phyloP scores from a whole-genome alignment of 2,797 vertebrate species.

The Dryobates pubescens region DNA sequence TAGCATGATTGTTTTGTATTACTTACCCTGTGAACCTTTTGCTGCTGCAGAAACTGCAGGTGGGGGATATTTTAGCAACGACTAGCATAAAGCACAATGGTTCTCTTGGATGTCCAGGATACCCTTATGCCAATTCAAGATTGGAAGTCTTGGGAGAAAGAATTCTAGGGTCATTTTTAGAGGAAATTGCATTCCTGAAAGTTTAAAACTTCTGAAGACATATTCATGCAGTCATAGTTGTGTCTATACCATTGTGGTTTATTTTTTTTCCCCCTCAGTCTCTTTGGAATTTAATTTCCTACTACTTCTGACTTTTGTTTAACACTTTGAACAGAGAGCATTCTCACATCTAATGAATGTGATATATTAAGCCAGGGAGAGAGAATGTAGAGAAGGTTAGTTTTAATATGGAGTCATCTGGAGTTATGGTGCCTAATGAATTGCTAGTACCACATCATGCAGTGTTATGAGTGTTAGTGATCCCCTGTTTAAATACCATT shows the following conservation, averaged over 20 bases:
- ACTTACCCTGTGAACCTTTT: not conserved
- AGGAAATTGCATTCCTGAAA: not conserved
- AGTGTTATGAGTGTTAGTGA: not conserved
- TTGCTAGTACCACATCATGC: not conserved
- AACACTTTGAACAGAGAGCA: not conserved
- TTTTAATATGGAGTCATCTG: not conserved
- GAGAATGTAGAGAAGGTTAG: not conserved
- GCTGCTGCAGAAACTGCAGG: not conserved
- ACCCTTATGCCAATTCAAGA: not conserved
- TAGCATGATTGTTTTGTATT: not conserved
- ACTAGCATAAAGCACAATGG: not conserved
- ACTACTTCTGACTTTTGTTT: not conserved
- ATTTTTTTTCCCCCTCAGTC: not conserved
- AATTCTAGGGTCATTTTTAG: not conserved
- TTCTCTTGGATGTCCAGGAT: not conserved
- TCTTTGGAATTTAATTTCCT: not conserved
- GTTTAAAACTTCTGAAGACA: not conserved
- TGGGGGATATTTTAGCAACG: not conserved
- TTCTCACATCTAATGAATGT: not conserved
- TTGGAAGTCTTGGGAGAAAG: not conserved
- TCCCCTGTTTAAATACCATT: not conserved
- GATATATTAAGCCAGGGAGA: not conserved
- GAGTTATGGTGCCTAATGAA: not conserved
- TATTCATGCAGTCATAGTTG: not conserved
- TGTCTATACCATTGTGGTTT: not conserved